Evolutionary conservation across 2,888 invertebrate species (phyloP).

Genomic region (Bedellia somnulentella): DNA sequence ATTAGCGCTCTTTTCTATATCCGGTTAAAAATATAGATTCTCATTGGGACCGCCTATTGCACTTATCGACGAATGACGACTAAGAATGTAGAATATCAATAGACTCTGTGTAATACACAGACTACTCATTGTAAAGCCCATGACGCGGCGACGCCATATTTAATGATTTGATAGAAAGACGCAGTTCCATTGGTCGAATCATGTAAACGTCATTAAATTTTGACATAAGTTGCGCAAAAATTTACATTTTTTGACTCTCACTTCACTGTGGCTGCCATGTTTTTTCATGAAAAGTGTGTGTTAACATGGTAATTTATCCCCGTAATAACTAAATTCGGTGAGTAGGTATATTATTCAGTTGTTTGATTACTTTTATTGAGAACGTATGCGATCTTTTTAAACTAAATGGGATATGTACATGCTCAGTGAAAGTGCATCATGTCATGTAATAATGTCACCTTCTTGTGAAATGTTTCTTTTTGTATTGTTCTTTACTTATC

Average conservation of each 20-base stretch:
- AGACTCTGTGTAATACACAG: too few species aligned
- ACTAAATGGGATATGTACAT: conserved; percentile 26
- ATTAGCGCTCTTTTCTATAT: too few species aligned
- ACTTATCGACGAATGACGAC: conserved; percentile 31
- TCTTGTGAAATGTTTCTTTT: conserved; percentile 59
- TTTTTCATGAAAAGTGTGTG: conserved; percentile 72
- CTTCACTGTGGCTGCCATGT: conserved; percentile 69
- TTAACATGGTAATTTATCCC: conserved; percentile 53
- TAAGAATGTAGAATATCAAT: too few species aligned
- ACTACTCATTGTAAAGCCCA: too few species aligned
- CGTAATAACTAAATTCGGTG: conserved; percentile 45
- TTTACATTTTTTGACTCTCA: conserved; percentile 36
- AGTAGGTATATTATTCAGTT: conserved; percentile 20
- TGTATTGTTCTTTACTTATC: conserved; percentile 33
- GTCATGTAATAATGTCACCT: conserved; percentile 55
- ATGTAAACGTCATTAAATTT: conserved; percentile 38
- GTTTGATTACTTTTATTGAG: too few species aligned
- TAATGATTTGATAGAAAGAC: conserved; percentile 28
- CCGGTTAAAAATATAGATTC: conserved; percentile 9
- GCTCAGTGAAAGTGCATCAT: conserved; percentile 60
- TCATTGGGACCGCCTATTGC: conserved; percentile 9
- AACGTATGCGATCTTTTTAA: too few species aligned
- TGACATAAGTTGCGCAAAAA: conserved; percentile 53
- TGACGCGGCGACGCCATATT: conserved; percentile 43
- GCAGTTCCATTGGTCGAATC: conserved; percentile 33